These are phyloP conservation scores for Bembecia ichneumoniformis DNA, from an alignment of 2,888 invertebrate species.

Conservation along the genomic window DNA sequence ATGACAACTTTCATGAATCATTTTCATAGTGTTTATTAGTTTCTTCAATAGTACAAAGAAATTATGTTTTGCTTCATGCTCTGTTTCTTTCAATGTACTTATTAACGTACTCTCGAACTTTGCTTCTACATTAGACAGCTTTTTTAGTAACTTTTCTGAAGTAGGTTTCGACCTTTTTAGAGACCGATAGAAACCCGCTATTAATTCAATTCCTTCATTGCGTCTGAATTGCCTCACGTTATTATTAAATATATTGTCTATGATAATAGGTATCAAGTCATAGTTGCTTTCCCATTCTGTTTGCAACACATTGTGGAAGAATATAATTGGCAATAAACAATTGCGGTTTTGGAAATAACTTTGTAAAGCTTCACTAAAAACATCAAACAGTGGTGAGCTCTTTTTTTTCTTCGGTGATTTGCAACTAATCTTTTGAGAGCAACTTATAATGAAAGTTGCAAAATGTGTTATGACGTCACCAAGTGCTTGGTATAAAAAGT, in stretches of 20 bases:
- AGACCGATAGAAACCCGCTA: conserved; percentile 76
- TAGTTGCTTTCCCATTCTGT: conserved; percentile 77
- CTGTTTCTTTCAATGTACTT: conserved; percentile 42
- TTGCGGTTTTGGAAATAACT: conserved; percentile 76
- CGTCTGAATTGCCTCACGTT: conserved; percentile 76
- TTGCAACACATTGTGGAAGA: conserved; percentile 77
- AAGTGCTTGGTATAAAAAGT: conserved; percentile 76
- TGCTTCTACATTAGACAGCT: conserved; percentile 54
- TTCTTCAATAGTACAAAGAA: conserved; percentile 69
- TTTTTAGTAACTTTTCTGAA: conserved; percentile 32
- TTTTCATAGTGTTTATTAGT: conserved; percentile 65
- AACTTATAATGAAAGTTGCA: conserved; percentile 75
- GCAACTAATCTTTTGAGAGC: conserved; percentile 66
- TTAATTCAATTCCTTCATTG: conserved; percentile 77
- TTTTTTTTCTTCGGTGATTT: conserved; percentile 28
- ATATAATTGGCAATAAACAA: conserved; percentile 74
- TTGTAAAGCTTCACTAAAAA: conserved; percentile 67
- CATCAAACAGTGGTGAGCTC: conserved; percentile 47
- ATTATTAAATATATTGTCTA: conserved; percentile 73
- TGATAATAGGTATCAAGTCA: conserved; percentile 69
- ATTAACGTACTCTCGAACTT: conserved; percentile 53
- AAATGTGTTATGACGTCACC: conserved; percentile 76
- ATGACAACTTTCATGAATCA: conserved; percentile 51
- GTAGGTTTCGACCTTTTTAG: conserved; percentile 58
- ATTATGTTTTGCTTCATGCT: conserved; percentile 67